Conservation (phyloP, 2,797 vertebrate species). For the Silurus aristotelis region DNA sequence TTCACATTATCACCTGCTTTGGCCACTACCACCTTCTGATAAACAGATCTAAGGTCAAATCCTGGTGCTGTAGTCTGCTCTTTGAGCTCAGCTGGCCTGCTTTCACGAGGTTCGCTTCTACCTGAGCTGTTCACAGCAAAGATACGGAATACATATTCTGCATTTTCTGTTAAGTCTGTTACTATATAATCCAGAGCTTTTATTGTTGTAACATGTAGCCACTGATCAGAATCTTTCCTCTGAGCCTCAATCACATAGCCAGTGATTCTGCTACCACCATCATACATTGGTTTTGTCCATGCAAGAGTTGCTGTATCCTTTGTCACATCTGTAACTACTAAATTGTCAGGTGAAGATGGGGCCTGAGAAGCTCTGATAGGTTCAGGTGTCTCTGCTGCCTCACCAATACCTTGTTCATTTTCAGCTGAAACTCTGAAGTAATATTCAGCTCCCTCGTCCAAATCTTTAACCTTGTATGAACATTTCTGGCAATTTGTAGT, state of each 20-base stretch:
- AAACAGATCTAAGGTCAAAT: slow-evolving; percentile 90
- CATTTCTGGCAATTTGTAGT: slow-evolving; percentile 94
- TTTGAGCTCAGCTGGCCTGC: slow-evolving; percentile 88
- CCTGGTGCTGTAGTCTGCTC: slow-evolving; percentile 90
- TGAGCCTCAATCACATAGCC: slow-evolving; percentile 97
- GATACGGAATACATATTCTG: slow-evolving; percentile 95
- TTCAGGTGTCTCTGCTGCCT: slow-evolving; percentile 90
- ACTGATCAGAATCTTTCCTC: slow-evolving; percentile 90
- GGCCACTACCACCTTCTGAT: slow-evolving; percentile 90
- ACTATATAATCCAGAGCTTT: slow-evolving; percentile 90
- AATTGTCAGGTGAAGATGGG: slow-evolving; percentile 90
- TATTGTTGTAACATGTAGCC: slow-evolving; percentile 87
- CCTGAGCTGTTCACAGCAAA: slow-evolving; percentile 97
- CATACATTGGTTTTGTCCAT: slow-evolving; percentile 93
- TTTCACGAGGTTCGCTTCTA: slow-evolving; percentile 95
- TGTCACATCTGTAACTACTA: slow-evolving; percentile 91
- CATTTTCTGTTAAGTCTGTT: slow-evolving; percentile 88
- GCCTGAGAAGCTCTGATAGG: slow-evolving; percentile 93
- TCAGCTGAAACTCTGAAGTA: slow-evolving; percentile 96
- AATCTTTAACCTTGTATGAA: slow-evolving; percentile 84
- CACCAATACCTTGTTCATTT: slow-evolving; percentile 94
- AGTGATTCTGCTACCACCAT: slow-evolving; percentile 94
- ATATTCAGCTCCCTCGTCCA: slow-evolving; percentile 92
- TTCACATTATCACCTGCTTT: slow-evolving; percentile 96
- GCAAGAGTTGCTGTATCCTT: slow-evolving; percentile 89